Base-by-base conservation (phyloP, 1,140 invertebrate species). In the Drosophila nigrodunni region DNA sequence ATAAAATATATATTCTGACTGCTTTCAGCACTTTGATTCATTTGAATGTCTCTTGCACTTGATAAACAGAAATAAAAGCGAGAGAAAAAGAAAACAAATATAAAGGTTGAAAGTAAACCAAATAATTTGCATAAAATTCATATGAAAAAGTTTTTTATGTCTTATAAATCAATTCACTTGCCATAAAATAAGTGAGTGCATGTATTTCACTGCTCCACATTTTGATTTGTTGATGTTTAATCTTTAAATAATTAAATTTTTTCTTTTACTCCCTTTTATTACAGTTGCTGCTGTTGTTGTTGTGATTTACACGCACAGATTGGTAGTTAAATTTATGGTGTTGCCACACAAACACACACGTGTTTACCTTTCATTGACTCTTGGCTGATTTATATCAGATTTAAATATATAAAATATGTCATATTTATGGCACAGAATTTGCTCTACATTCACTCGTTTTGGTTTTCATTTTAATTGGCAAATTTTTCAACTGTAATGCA, bases 141-240 rank as follows among this genome's bases (percentile, higher is more conserved):
- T 15, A 62, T 75, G 18, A 13, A 41, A 7, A 30, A 2, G 3
- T n/a, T 46, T 55, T 55, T 15, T 43, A 21, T 30, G 73, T 21
- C 74, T 78, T 66, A 76, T 87, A 87, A 82, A 87, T 86, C 68
- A 87, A 87, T 70, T 82, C 47, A 61, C 35, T 69, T 79, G 83
- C 77, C 58, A 71, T 77, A 59, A 72, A 78, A 85, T 66, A 83
- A 60, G 11, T 30, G 9, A 37, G n/a, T 39, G n/a, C 8, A 37
- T 18, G 8, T 15, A 30, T 35, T 50, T 47, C 25, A 18, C 15
- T 21, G 35, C 43, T 64, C 50, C 18, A 39, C 15, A 66, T 47
- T 77, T 67, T 74, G 73, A 86, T 70, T 70, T 74, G 62, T 79
- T 61, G 64, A 64, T 78, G 78, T 82, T 86, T 67, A 78, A 87